A percentile compares a stretch with the other conserved stretches of the same genome.
These are phyloP conservation scores for Trematomus loennbergii DNA, from an alignment of 2,113 vertebrate species.

Conservation along the genomic window DNA sequence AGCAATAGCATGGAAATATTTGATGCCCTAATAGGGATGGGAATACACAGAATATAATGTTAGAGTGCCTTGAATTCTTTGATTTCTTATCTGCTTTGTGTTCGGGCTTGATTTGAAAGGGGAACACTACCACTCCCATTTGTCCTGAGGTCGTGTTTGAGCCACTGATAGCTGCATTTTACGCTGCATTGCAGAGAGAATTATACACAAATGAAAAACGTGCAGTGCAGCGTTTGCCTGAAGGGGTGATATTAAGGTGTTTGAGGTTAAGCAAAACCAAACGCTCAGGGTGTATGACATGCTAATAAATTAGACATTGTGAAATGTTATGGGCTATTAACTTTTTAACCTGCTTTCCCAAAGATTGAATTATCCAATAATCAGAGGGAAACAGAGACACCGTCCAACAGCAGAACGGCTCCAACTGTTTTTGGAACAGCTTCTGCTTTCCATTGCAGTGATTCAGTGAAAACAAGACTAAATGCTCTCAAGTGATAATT, in stretches of 20 bases:
- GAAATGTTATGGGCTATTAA: constrained; percentile 77
- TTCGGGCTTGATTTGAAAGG: constrained; percentile 56
- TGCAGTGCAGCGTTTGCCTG: constrained; percentile 17
- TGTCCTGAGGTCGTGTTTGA: constrained; percentile 37
- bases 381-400: constrained; percentile 68
- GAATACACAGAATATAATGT: constrained; percentile 39
- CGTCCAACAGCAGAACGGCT: constrained; percentile 77
- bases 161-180: constrained; percentile 42
- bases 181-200: constrained; percentile 44
- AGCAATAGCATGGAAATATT: constrained; percentile 53
- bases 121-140: constrained; percentile 56
- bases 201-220: constrained; percentile 42
- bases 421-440: constrained; percentile 75
- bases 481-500: constrained; percentile 78
- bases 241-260: constrained; percentile 39
- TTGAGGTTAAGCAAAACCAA: constrained; percentile 50
- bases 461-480: constrained; percentile 80
- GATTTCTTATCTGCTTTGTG: constrained; percentile 54
- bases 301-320: constrained; percentile 69
- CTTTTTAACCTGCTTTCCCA: constrained; percentile 66
- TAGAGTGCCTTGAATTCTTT: constrained; percentile 44
- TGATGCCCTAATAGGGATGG: constrained; percentile 45
- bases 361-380: constrained; percentile 77
- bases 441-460: constrained; percentile 80
- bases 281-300: constrained; percentile 53